Evolutionary conservation across 2,113 vertebrate species (phyloP).

Genomic region (Ciconia maguari): DNA sequence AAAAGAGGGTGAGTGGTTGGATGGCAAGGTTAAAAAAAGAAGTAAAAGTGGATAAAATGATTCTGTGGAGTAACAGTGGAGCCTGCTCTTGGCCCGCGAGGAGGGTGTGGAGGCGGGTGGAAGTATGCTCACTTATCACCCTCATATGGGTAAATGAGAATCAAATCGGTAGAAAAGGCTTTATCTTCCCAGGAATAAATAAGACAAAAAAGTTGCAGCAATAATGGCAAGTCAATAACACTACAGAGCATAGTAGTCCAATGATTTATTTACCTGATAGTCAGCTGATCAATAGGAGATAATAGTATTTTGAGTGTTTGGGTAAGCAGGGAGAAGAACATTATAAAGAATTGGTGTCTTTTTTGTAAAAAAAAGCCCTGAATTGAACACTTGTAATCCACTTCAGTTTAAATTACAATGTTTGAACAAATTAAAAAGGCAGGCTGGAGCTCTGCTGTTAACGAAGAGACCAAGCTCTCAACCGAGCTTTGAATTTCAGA

Average conservation of each 20-base stretch:
- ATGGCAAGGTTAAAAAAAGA: background rate
- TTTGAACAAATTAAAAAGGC: background rate
- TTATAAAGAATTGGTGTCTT: background rate
- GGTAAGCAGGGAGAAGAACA: background rate
- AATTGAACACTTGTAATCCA: background rate
- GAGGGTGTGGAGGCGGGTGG: background rate
- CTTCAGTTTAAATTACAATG: background rate
- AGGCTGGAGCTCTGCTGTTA: background rate
- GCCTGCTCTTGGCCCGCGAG: background rate
- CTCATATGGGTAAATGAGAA: background rate
- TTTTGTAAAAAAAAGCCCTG: background rate
- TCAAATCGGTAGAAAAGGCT: background rate
- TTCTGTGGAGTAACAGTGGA: background rate
- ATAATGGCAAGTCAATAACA: background rate
- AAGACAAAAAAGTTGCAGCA: background rate
- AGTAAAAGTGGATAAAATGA: background rate
- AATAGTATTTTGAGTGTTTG: background rate
- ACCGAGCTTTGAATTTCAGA: background rate
- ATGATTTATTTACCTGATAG: background rate
- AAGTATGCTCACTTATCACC: fast-evolving
- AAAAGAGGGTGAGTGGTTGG: background rate
- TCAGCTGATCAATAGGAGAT: background rate
- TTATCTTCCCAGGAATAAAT: background rate
- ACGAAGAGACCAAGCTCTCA: background rate
- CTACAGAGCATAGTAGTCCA: background rate